Base-by-base conservation (phyloP, 2,888 invertebrate genomes). In the Nomada goodeniana region DNA sequence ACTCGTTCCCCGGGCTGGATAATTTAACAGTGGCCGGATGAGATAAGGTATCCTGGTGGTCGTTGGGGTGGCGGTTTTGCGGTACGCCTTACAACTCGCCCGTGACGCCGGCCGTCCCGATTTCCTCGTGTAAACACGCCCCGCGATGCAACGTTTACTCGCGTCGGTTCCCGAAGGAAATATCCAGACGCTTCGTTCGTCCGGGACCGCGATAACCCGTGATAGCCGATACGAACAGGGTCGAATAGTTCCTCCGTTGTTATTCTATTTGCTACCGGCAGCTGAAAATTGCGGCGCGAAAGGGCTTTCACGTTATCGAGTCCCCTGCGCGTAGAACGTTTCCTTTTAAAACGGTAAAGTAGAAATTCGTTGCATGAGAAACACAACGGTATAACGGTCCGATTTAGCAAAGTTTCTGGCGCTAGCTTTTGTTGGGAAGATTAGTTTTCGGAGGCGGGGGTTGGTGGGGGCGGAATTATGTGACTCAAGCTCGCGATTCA, bases 1-100 rank as follows among this genome's bases (percentile, higher is more conserved):
- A 76, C 80, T 76, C 78, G 81, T 80, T 71, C 71, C 29, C 23
- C 60, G 59, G 68, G 65, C 61, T 83, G 88, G 90, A 86, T 90
- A 90, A 90, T 90, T 90, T 90, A 90, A 89, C 89, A 88, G 90
- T 77, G 86, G 83, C 87, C 82, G 88, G 87, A 90, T 86, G 90
- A 90, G 89, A 90, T 90, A 90, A 90, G 88, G 87, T 89, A 88
- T 85, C 88, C 83, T 76, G 82, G 88, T 79, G 90, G 90, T 89
- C 80, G 86, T 82, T 59, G 77, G 77, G 81, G 68, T 80, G 81
- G 83, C 79, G 86, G 84, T 86, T 86, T 85, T 87, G 87, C 80
- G 89, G 90, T 85, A 29, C 76, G 68, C 80, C 82, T 82, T 88
- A 79, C 80, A 84, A 76, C 79, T 72, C 78, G 61, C 60, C 55